A percentile compares a stretch with the other conserved stretches of the same genome.
Conservation (phyloP, 2,113 vertebrate species). For the Aptenodytes patagonicus region DNA sequence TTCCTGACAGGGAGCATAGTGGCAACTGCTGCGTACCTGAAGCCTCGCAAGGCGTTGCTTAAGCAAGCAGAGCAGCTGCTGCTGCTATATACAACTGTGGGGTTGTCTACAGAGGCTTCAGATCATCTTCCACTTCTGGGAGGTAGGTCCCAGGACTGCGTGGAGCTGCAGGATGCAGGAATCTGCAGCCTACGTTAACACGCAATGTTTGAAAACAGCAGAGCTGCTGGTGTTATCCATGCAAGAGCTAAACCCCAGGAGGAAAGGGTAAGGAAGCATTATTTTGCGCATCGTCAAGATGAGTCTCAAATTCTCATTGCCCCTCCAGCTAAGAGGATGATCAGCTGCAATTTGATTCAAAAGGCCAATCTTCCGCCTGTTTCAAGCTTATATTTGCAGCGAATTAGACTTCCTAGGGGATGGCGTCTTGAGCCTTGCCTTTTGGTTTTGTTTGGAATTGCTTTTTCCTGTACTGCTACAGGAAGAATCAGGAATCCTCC, state of each 20-base stretch:
- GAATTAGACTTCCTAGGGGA: neutral
- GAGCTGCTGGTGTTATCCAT: fast-evolving
- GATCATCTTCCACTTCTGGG: neutral
- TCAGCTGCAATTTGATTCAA: neutral
- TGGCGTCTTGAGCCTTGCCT: neutral
- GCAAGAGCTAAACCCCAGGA: neutral
- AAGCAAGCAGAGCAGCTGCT: neutral
- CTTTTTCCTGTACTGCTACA: neutral
- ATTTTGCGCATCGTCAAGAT: neutral
- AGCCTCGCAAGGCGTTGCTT: neutral
- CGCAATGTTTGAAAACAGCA: fast-evolving
- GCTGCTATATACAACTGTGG: neutral
- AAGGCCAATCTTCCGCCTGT: neutral
- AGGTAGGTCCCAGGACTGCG: fast-evolving
- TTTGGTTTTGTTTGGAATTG: neutral
- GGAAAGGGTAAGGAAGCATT: neutral
- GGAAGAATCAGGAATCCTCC: neutral
- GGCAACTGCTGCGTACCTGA: neutral
- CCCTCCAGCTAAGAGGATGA: neutral
- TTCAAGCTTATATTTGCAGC: neutral
- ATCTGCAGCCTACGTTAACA: neutral
- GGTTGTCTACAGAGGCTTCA: neutral
- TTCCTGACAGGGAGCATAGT: neutral
- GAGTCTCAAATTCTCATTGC: neutral
- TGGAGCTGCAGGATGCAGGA: neutral